These are phyloP conservation scores for Toxotes chatareus DNA, from an alignment of 2,113 vertebrate species.

Conservation along the genomic window DNA sequence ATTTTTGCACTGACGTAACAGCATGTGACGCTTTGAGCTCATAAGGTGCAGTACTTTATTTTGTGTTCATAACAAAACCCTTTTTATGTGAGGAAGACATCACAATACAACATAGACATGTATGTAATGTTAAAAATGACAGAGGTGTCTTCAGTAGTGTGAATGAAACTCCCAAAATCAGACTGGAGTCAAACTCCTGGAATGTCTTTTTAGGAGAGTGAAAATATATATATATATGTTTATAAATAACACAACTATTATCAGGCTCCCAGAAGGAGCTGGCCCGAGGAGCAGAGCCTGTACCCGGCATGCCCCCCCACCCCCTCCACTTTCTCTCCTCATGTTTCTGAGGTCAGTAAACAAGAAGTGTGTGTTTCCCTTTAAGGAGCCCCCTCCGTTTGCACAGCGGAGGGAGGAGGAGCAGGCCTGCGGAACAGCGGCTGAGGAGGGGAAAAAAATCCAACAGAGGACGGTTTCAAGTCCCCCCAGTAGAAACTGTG, in stretches of 20 bases:
- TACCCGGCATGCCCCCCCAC: conserved; percentile 45
- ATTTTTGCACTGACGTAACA: neutral
- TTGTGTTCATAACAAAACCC: neutral
- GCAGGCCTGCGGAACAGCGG: conserved; percentile 88
- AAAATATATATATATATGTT: neutral
- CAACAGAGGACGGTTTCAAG: conserved; percentile 87
- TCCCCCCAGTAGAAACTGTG: conserved; percentile 89
- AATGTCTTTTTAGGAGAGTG: conserved; percentile 9
- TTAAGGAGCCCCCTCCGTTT: conserved; percentile 85
- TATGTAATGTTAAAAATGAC: neutral
- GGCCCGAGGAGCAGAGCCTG: conserved; percentile 39
- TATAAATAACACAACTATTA: neutral
- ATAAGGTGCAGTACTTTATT: neutral
- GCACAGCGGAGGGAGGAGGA: conserved; percentile 82
- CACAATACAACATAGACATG: too few species aligned
- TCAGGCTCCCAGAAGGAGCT: conserved; percentile 30
- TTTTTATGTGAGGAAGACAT: too few species aligned
- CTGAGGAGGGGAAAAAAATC: conserved; percentile 82
- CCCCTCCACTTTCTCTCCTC: conserved; percentile 46
- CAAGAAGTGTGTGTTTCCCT: conserved; percentile 81
- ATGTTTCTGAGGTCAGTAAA: conserved; percentile 76
- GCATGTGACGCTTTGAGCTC: neutral
- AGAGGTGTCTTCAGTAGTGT: neutral
- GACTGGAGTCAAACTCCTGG: conserved; percentile 8
- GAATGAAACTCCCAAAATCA: neutral